phyloP scores from a whole-genome alignment of 35 echinoderm and acorn worm species.

The Strongylocentrotus purpuratus region DNA sequence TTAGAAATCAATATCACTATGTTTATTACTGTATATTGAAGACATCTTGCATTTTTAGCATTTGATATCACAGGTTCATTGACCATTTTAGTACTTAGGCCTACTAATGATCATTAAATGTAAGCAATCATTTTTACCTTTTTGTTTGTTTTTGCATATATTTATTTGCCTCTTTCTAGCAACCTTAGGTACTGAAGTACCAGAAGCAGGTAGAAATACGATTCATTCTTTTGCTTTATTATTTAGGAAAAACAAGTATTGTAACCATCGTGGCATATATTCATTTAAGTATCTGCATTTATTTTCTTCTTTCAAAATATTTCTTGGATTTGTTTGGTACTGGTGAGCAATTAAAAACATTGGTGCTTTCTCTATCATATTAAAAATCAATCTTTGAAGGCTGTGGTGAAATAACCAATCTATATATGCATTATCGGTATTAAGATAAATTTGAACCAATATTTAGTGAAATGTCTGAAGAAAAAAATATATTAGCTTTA shows the following conservation, averaged over 20 bases:
- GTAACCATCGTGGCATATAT: background rate
- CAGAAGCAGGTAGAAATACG: background rate
- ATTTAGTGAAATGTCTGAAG: too few species aligned
- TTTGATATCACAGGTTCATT: background rate
- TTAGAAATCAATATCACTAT: too few species aligned
- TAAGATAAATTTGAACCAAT: too few species aligned
- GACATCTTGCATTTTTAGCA: background rate
- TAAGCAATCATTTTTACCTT: background rate
- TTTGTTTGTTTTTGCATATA: background rate
- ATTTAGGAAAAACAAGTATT: background rate
- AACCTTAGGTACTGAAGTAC: constrained; percentile 40
- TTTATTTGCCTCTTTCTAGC: constrained; percentile 1
- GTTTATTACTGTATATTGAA: background rate
- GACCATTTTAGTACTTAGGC: background rate
- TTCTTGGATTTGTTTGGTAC: background rate
- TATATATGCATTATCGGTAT: background rate
- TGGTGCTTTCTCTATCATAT: too few species aligned
- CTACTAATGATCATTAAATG: background rate
- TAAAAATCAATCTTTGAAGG: background rate
- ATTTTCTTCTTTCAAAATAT: background rate
- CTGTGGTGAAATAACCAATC: background rate
- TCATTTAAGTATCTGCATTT: background rate
- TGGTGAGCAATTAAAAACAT: background rate
- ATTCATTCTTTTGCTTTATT: background rate
- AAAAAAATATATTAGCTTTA: too few species aligned